Percentiles rank a stretch among this genome's conserved stretches.
These are phyloP conservation scores for Pseudomyrmex flavicornis DNA, from an alignment of 1,140 invertebrate genomes.

Conservation along the genomic window DNA sequence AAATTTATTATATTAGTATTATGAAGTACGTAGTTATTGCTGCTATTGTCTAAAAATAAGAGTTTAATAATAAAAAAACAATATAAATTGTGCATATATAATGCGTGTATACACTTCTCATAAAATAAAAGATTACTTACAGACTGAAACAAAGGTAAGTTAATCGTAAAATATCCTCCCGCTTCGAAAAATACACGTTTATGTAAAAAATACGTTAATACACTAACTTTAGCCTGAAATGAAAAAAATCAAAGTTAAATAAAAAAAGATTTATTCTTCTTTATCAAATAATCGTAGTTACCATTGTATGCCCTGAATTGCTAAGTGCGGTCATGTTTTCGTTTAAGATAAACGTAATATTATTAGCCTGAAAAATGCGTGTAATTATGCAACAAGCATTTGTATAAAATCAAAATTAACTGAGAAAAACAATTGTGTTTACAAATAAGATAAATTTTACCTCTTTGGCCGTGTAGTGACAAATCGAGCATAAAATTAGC, in stretches of 20 bases:
- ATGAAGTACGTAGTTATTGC: slow-evolving; percentile 29
- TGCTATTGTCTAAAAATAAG: slow-evolving; percentile 26
- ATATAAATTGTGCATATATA: neutral
- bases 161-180: slow-evolving; percentile 23
- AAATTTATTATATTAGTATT: slow-evolving; percentile 10
- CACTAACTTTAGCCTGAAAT: slow-evolving; percentile 22
- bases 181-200: slow-evolving; percentile 28
- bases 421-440: neutral
- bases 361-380: slow-evolving; percentile 31
- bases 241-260: neutral
- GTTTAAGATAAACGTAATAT: neutral
- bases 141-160: slow-evolving; percentile 40
- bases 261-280: neutral
- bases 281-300: neutral
- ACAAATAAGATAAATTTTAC: neutral
- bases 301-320: slow-evolving; percentile 11
- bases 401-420: slow-evolving; percentile 8
- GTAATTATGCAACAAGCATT: neutral
- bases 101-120: neutral
- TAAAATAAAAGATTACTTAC: slow-evolving; percentile 12
- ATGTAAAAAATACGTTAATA: slow-evolving; percentile 7
- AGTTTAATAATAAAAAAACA: neutral
- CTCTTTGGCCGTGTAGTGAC: slow-evolving; percentile 20
- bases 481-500: slow-evolving; percentile 14
- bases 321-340: neutral